Conservation (phyloP, 35 echinoderm and acorn worm species). For the Lytechinus variegatus region DNA sequence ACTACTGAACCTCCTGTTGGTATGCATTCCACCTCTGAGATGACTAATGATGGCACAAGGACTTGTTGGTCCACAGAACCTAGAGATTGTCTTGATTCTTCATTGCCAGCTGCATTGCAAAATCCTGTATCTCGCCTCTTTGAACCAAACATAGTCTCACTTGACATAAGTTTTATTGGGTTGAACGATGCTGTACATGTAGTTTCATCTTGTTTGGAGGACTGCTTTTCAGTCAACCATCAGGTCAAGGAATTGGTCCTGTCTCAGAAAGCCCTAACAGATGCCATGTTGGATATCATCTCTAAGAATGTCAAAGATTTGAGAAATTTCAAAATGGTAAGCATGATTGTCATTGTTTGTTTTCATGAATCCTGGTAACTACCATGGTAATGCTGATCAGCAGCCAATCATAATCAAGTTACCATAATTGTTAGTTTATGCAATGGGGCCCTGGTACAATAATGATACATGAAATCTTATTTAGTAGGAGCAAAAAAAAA, state of each 20-base stretch:
- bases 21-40: background rate
- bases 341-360: background rate
- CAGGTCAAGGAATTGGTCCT: conserved; percentile 53
- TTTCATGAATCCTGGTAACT: too few relatives aligned
- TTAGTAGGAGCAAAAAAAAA: too few relatives aligned
- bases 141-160: conserved; percentile 54
- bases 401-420: too few relatives aligned
- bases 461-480: too few relatives aligned
- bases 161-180: conserved; percentile 64
- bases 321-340: conserved; percentile 55
- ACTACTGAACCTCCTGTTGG: background rate
- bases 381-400: too few relatives aligned
- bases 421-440: too few relatives aligned
- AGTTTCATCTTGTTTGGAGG: conserved; percentile 55
- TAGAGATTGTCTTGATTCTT: background rate
- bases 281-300: conserved; percentile 64
- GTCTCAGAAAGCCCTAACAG: conserved; percentile 50
- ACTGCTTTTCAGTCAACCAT: conserved; percentile 62
- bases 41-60: background rate
- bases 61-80: background rate
- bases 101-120: background rate
- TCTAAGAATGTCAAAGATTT: conserved; percentile 44
- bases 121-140: conserved; percentile 40
- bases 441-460: too few relatives aligned
- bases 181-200: conserved; percentile 46